These are phyloP conservation scores for Podarcis siculus DNA, from an alignment of 2,797 vertebrate genomes.

Conservation along the genomic window DNA sequence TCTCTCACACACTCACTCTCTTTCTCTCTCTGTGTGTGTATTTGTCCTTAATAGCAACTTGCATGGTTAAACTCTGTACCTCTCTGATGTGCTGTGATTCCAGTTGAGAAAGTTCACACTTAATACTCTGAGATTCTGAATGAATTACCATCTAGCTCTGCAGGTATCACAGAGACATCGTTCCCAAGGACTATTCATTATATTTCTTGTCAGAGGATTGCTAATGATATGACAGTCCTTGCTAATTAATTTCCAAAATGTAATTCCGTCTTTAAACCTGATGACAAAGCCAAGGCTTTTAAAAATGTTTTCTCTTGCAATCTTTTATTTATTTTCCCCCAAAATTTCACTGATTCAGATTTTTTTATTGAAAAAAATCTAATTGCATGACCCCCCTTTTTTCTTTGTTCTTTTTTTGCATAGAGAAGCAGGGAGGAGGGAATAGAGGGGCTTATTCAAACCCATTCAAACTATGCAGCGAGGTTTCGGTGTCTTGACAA, in stretches of 20 bases:
- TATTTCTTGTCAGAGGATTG: neutral
- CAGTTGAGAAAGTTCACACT: neutral
- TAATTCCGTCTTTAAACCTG: neutral
- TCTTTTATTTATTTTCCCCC: neutral
- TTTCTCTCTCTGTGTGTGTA: too few relatives aligned
- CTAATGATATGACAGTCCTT: neutral
- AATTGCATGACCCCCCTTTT: neutral
- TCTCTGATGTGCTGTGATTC: neutral
- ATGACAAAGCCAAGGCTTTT: neutral
- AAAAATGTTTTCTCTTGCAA: neutral
- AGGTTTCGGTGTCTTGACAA: constrained; percentile 14
- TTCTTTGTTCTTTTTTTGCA: neutral
- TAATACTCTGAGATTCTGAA: constrained; percentile 2
- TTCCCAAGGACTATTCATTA: neutral
- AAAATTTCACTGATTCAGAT: neutral
- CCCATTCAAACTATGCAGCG: neutral
- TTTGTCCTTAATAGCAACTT: constrained; percentile 8
- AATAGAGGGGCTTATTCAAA: neutral
- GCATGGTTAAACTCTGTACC: neutral
- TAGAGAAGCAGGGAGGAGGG: neutral
- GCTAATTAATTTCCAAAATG: neutral
- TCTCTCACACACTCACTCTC: too few relatives aligned
- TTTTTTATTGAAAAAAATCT: neutral
- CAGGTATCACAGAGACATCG: neutral
- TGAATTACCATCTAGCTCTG: neutral